A percentile compares a stretch with the other conserved stretches of the same genome.
Conservation (phyloP, 2,113 vertebrate genomes). For the Microtus ochrogaster region DNA sequence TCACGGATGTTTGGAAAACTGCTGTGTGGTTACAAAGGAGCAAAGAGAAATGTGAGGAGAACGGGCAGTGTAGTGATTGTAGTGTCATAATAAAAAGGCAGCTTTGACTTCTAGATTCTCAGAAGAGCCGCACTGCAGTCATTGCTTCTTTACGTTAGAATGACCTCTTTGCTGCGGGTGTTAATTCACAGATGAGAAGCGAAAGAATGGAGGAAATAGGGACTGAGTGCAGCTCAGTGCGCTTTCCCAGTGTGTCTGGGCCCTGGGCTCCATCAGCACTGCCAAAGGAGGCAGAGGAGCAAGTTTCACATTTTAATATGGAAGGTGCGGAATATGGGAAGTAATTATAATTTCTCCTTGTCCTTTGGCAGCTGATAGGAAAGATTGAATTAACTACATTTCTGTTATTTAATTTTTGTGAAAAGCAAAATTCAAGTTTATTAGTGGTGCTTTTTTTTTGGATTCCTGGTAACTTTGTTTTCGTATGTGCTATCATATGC, state of each 20-base stretch:
- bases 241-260: background rate
- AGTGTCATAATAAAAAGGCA: background rate
- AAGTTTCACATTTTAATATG: background rate
- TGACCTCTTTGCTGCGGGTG: background rate
- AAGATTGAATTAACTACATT: constrained; percentile 31
- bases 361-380: background rate
- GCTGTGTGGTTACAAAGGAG: background rate
- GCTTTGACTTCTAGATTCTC: background rate
- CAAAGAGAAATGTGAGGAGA: background rate
- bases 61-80: background rate
- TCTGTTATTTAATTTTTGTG: constrained; percentile 35
- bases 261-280: background rate
- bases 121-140: background rate
- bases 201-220: background rate
- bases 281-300: background rate
- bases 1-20: background rate
- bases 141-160: background rate
- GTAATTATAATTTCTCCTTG: background rate
- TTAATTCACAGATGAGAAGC: background rate
- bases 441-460: background rate
- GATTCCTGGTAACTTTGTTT: background rate
- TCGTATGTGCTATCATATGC: background rate
- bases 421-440: constrained; percentile 15
- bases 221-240: background rate
- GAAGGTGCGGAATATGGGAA: constrained; percentile 34